Evolutionary conservation across 1,140 invertebrate genomes (phyloP), one percentile per base, ranked within the genome.

Genomic region (Nephila pilipes): DNA sequence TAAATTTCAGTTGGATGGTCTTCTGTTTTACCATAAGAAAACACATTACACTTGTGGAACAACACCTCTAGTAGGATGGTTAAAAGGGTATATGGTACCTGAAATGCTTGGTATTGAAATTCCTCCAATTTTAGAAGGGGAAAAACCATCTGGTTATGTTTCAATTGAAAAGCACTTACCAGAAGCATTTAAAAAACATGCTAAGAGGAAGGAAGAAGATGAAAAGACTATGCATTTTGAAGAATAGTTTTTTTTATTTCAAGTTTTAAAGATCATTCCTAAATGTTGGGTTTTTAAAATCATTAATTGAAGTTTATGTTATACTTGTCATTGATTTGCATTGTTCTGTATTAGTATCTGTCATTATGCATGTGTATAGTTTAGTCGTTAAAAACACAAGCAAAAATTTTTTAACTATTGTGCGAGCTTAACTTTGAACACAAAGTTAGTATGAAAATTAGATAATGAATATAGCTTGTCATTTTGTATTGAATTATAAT

Each of bases 21-120:
- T 98, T 22, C 95, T 98, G 36, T 98, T 98, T 95, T 98, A 97
- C 95, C 98, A 98, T 95, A 97, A 97, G 94, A 96, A 97, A 94
- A 96, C 97, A 0, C 97, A 97, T 94, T 99, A 99, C 94, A 96
- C 96, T 14, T 96, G 97, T 94, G 98, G 98, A 18, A 95, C 96
- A 58, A 98, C 98, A 0, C 98, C 98, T 0, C 95, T 99, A 20
- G 98, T 99, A 0, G 97, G 97, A 2, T 99, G 98, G 98, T 95
- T 99, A 1, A 98, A 97, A 95, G 96, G 97, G 1, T 98, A 96
- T 95, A 99, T 99, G 98, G 94, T 99, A 16, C 96, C 97, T 2
- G 98, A 99, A 96, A 96, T 98, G 36, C 95, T 99, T 14, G 96
- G 96, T 65, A 95, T 97, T 60, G 92, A 94, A 58, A 95, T 97